Evolutionary conservation across 2,888 invertebrate genomes (phyloP).

Genomic region (Agriopis leucophaearia): DNA sequence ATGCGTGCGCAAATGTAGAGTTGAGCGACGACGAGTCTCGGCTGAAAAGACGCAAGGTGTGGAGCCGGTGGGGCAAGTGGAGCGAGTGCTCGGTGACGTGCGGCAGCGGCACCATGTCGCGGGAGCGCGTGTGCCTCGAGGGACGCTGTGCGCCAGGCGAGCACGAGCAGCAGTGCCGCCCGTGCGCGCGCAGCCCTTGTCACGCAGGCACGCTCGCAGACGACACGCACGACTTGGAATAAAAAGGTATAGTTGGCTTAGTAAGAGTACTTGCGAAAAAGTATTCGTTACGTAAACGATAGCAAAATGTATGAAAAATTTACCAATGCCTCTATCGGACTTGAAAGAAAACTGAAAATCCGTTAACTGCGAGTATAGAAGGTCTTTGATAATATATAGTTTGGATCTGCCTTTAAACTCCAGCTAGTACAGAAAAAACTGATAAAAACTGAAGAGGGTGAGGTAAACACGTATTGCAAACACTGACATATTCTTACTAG

Average conservation of each 20-base stretch:
- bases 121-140: constrained; percentile 67
- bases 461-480: too few relatives aligned
- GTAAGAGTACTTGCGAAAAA: too few relatives aligned
- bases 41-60: constrained; percentile 66
- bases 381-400: too few relatives aligned
- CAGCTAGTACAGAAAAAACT: too few relatives aligned
- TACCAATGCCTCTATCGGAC: too few relatives aligned
- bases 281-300: too few relatives aligned
- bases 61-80: constrained; percentile 82
- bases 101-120: constrained; percentile 63
- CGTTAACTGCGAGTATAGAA: too few relatives aligned
- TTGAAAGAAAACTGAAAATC: too few relatives aligned
- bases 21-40: constrained; percentile 54
- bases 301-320: too few relatives aligned
- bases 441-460: too few relatives aligned
- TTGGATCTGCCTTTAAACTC: too few relatives aligned
- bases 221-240: constrained; percentile 29
- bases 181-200: constrained; percentile 66
- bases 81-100: constrained; percentile 74
- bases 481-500: too few relatives aligned
- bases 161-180: constrained; percentile 70
- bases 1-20: constrained; percentile 36
- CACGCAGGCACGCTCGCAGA: constrained; percentile 35
- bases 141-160: constrained; percentile 77
- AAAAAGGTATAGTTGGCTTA: constrained; percentile 1